Evolutionary conservation across 2,113 vertebrate species (phyloP).

Genomic region (Tragelaphus imberbis): DNA sequence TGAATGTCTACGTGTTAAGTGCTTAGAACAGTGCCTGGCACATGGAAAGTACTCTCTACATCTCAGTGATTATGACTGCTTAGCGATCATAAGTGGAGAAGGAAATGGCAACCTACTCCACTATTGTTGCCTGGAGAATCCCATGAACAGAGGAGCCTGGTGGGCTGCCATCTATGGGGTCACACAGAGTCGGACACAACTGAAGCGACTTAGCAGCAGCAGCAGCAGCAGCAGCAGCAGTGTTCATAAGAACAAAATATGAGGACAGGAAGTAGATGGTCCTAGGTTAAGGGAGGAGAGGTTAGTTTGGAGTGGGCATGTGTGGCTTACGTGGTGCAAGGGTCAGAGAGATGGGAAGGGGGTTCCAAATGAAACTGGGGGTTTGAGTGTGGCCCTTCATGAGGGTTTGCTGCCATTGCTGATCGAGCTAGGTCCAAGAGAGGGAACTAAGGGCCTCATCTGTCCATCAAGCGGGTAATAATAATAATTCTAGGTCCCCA

Average conservation of each 20-base stretch:
- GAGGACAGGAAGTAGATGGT: not conserved
- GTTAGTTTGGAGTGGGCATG: not conserved
- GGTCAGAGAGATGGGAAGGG: not conserved
- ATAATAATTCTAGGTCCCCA: not conserved
- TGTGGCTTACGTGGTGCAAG: accelerated
- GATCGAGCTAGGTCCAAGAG: not conserved
- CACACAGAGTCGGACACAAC: accelerated
- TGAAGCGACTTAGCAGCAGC: not conserved
- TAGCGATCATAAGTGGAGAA: not conserved
- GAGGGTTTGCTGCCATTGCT: not conserved
- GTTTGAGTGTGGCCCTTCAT: not conserved
- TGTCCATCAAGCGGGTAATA: no score
- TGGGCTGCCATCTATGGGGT: not conserved
- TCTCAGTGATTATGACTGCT: not conserved
- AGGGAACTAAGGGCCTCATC: not conserved
- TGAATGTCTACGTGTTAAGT: not conserved
- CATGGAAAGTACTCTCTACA: not conserved
- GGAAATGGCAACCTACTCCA: not conserved
- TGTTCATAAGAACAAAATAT: not conserved
- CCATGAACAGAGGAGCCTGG: not conserved
- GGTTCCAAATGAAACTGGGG: not conserved
- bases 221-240: not conserved
- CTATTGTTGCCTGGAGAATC: not conserved
- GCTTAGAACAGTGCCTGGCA: not conserved
- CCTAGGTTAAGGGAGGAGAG: not conserved